phyloP scores from a whole-genome alignment of 2,113 vertebrate genomes.

The Laterallus jamaicensis region DNA sequence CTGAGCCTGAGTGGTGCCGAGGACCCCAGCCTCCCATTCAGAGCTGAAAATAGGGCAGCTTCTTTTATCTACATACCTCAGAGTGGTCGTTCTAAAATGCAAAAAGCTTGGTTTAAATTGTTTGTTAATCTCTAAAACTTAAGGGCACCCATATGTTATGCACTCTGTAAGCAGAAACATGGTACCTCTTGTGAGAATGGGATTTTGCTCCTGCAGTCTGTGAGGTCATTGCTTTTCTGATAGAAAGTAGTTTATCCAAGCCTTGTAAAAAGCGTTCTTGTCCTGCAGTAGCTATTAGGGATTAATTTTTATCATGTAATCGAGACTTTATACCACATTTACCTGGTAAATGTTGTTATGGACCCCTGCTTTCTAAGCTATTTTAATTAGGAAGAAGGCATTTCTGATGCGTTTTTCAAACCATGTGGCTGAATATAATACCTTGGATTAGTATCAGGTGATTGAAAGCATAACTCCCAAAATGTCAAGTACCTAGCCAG shows the following conservation, averaged over 20 bases:
- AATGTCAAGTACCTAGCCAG: neutral
- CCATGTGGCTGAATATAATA: neutral
- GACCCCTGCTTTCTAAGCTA: neutral
- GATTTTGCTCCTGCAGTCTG: neutral
- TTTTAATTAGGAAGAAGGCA: neutral
- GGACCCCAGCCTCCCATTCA: neutral
- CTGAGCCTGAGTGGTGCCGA: neutral
- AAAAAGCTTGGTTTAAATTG: neutral
- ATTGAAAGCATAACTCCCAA: neutral
- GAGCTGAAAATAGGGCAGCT: neutral
- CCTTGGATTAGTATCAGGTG: neutral
- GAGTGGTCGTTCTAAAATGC: neutral
- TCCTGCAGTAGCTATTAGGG: neutral
- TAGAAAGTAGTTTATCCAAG: neutral
- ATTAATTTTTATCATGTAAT: neutral
- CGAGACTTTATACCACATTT: neutral
- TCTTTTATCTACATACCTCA: neutral
- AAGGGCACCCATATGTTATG: neutral
- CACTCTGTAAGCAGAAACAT: fast-evolving
- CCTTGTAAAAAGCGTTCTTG: neutral
- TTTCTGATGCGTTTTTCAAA: neutral
- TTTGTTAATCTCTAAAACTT: neutral
- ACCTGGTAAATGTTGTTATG: fast-evolving
- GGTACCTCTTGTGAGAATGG: neutral
- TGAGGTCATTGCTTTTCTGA: neutral